Base-by-base conservation (phyloP, 2,113 vertebrate genomes). In the Daphoenositta chrysoptera region DNA sequence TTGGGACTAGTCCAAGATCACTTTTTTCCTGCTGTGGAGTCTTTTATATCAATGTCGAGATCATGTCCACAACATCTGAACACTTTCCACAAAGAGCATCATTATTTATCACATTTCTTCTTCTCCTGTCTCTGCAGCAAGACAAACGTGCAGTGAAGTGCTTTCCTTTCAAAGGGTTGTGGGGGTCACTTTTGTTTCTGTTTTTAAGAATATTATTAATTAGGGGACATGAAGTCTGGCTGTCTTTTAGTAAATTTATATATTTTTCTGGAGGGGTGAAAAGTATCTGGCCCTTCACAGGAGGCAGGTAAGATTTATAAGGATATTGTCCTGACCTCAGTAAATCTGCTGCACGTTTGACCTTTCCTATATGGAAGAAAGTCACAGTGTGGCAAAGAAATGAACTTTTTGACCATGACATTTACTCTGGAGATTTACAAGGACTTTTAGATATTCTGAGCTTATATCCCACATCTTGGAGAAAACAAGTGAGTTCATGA, bases 361-460 rank as follows among this genome's bases (percentile, higher is more conserved):
- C 61, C 75, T 95, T 97, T 96, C 20, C 4, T 57, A 2, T 45
- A 69, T 61, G 57, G 85, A 71, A 77, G n/a, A 77, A 91, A 95
- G 54, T 73, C 54, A 51, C 7, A 65, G 14, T 3, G 5, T 91
- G 48, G 37, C n/a, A 93, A 88, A 80, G n/a, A 90, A 90, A 83
- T 85, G 13, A 90, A 77, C 50, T 53, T 77, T 89, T 65, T 47
- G 22, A 37, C 70, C 19, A 27, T 85, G 44, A 54, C 72, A 80
- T 94, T 96, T 95, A 77, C 63, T 80, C 58, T 86, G 50, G 58
- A 42, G 83, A 63, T 92, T 90, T 79, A 48, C 28, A 28, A 19
- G 4, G 48, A 63, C 53, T 94, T 80, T 83, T 33, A 45, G 15
- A 33, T 57, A 85, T 51, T 68, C 56, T 51, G 37, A 90, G 53